Evolutionary conservation across 1,140 invertebrate genomes (phyloP).

Genomic region (Neodiprion pinetum): DNA sequence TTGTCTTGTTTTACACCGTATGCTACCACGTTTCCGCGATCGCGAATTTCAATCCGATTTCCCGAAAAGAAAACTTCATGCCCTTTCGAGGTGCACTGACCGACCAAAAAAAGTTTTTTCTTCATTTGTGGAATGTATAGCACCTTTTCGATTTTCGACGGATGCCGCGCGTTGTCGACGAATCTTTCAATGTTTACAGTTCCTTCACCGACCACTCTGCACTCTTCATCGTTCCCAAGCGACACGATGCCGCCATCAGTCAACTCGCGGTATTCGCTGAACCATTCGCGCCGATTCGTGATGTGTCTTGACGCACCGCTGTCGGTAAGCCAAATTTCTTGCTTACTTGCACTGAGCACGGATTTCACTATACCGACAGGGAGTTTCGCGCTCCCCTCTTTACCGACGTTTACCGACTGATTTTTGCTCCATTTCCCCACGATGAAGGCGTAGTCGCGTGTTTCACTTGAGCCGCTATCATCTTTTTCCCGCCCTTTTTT

Average conservation of each 20-base stretch:
- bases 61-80: not conserved
- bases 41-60: not conserved
- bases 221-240: not conserved
- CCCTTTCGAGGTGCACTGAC: not conserved
- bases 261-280: not conserved
- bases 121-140: not conserved
- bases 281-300: not conserved
- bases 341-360: not conserved
- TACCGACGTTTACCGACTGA: not conserved
- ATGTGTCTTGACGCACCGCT: conserved; percentile 14
- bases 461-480: not conserved
- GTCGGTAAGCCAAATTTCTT: conserved; percentile 16
- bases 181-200: not conserved
- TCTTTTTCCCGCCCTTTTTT: not conserved
- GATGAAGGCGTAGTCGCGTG: not conserved
- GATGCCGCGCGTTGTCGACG: not conserved
- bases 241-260: not conserved
- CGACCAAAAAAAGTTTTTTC: not conserved
- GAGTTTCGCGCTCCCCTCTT: not conserved
- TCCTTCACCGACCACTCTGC: not conserved
- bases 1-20: not conserved
- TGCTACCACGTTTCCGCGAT: not conserved
- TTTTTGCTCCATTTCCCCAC: too few relatives aligned
- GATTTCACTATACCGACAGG: not conserved
- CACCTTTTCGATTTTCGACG: not conserved